Conservation (phyloP, 2,888 invertebrate genomes). For the Acrocera orbiculus region DNA sequence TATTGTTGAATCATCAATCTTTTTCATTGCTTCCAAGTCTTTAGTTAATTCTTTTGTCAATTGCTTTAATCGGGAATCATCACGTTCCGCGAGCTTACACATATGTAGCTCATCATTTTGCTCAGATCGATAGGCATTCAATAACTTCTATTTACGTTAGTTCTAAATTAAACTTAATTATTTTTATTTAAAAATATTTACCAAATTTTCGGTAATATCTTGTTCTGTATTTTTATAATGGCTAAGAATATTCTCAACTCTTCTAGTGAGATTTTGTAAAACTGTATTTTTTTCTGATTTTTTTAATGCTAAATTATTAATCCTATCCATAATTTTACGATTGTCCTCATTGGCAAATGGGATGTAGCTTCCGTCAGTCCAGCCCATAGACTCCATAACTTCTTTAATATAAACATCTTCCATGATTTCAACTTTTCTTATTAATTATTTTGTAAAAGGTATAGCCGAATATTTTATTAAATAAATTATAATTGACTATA, state of each 20-base stretch:
- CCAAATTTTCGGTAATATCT: slow-evolving; percentile 39
- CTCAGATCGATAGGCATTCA: slow-evolving; percentile 51
- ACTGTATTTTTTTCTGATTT: slow-evolving; percentile 32
- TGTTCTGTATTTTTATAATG: slow-evolving; percentile 35
- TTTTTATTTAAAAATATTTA: slow-evolving; percentile 14
- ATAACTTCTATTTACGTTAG: slow-evolving; percentile 31
- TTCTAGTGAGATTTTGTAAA: slow-evolving; percentile 32
- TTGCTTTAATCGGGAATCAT: slow-evolving; percentile 24
- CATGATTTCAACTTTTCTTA: too few relatives aligned
- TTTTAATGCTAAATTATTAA: slow-evolving; percentile 32
- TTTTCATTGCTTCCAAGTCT: slow-evolving; percentile 17
- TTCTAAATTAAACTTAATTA: not conserved
- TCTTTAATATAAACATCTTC: slow-evolving; percentile 40
- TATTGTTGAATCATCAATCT: slow-evolving; percentile 20
- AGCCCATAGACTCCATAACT: slow-evolving; percentile 50
- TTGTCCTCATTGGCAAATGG: slow-evolving; percentile 67
- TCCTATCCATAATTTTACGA: slow-evolving; percentile 25
- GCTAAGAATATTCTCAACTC: slow-evolving; percentile 30
- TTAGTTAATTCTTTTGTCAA: slow-evolving; percentile 20
- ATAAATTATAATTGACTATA: too few relatives aligned
- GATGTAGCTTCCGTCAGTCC: slow-evolving; percentile 58
- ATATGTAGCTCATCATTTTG: slow-evolving; percentile 46
- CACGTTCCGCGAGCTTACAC: slow-evolving; percentile 25
- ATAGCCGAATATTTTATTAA: too few relatives aligned
- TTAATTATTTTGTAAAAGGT: too few relatives aligned